Evolutionary conservation across 2,888 invertebrate species (phyloP), one percentile per base, ranked within the genome.

Genomic region (Cloeon dipterum): DNA sequence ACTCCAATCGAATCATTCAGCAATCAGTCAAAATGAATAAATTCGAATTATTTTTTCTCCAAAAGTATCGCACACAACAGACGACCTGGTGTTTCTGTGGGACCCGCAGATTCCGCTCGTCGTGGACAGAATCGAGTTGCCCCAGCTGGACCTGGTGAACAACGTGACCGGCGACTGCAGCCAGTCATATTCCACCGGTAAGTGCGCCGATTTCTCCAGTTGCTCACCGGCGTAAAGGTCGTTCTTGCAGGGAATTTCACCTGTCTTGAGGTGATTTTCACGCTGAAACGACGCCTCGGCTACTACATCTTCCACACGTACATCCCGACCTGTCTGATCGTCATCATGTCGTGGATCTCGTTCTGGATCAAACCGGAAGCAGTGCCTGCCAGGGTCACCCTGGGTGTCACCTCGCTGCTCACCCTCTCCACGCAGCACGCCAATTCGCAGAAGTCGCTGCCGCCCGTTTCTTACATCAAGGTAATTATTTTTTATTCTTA

Each of bases 261-360:
- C 10, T 58, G 58, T 40, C 49, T 58, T 43, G 50, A 55, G 44
- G 56, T 56, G 5, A 46, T 50, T 19, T 56, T 57, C 43, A 54
- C 51, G 4, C 44, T 57, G 39, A 51, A 54, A 43, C 44, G 57
- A 10, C 49, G 56, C n/a, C 47, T 57, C 32, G 57, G 57, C 3
- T 57, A 56, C 44, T 56, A 55, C 45, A 44, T 57, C 23, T 55
- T 57, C 42, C 57, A 57, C 44, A 56, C 56, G 7, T 57, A 57
- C 43, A 52, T 57, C 35, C 57, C 57, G 4, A 56, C 56, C 26
- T 55, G 55, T 42, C 50, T 57, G 36, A 56, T 59, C 40, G 59
- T 59, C 37, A 53, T 57, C 40, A 50, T 57, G 47, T 56, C 56
- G 8, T 55, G 55, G 55, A 52, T 55, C 38, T 51, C 52, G 4